phyloP scores from a whole-genome alignment of 2,113 vertebrate genomes.

The Cisticola juncidis region DNA sequence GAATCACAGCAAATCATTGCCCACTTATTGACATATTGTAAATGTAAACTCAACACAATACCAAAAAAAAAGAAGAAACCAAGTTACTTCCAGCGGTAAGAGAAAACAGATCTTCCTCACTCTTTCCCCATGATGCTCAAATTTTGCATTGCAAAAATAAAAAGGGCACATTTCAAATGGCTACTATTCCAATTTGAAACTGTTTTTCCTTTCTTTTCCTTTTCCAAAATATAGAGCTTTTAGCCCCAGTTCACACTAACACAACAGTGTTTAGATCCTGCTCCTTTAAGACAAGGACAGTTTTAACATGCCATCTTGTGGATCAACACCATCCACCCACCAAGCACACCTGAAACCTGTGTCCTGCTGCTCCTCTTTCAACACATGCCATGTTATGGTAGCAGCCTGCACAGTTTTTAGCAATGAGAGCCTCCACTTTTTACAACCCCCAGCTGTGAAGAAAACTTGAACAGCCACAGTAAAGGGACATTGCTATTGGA shows the following conservation, averaged over 20 bases:
- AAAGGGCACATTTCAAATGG: not conserved
- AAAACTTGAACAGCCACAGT: not conserved
- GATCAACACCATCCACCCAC: not conserved
- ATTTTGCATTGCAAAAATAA: not conserved
- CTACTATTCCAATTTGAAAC: not conserved
- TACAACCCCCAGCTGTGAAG: not conserved
- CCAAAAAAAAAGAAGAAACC: not conserved
- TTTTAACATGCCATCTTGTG: not conserved
- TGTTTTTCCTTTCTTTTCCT: not conserved
- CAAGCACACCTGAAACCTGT: not conserved
- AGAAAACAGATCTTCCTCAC: not conserved
- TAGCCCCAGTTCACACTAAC: not conserved
- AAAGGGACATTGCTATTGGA: not conserved
- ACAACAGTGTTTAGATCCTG: not conserved
- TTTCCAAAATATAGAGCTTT: not conserved
- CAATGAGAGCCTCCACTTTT: not conserved
- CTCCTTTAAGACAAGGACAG: not conserved
- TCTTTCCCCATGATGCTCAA: not conserved
- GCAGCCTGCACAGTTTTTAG: not conserved
- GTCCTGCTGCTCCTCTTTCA: not conserved
- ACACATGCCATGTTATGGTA: not conserved
- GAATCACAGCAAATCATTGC: not conserved
- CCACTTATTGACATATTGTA: not conserved
- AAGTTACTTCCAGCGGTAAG: not conserved
- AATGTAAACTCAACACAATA: not conserved